phyloP scores from a whole-genome alignment of 1,140 invertebrate species.

The Epicauta chinensis region DNA sequence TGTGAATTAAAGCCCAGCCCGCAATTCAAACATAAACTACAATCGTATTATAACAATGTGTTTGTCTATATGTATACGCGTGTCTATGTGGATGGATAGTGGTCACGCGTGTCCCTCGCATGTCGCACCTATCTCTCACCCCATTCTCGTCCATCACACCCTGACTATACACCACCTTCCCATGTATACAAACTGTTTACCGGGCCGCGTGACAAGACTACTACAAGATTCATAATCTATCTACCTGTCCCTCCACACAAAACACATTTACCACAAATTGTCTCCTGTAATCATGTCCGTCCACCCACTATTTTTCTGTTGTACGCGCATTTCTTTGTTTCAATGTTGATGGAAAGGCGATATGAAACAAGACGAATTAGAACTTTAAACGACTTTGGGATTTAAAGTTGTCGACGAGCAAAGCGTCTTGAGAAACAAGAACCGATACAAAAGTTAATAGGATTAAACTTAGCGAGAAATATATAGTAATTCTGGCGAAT shows the following conservation, averaged over 20 bases:
- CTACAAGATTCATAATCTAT: constrained; percentile 28
- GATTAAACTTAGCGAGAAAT: too few relatives aligned
- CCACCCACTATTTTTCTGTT: constrained; percentile 13
- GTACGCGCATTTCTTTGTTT: neutral
- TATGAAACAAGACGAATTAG: too few relatives aligned
- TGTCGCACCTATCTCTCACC: neutral
- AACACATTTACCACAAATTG: too few relatives aligned
- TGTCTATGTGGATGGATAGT: constrained; percentile 10
- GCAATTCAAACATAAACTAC: too few relatives aligned
- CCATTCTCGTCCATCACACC: neutral
- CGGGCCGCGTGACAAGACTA: constrained; percentile 24
- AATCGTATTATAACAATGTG: constrained; percentile 20
- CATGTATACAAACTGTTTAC: too few relatives aligned
- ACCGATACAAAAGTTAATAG: too few relatives aligned
- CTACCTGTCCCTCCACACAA: too few relatives aligned
- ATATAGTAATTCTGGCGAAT: too few relatives aligned
- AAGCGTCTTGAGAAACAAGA: too few relatives aligned
- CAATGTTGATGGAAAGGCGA: neutral
- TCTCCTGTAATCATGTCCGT: too few relatives aligned
- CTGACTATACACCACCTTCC: neutral
- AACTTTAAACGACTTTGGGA: too few relatives aligned
- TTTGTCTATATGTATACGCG: neutral
- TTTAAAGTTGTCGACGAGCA: too few relatives aligned
- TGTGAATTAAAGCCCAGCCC: neutral
- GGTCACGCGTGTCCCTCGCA: neutral